Evolutionary conservation across 2,797 vertebrate species (phyloP).

Genomic region (Triplophysa bombifrons): DNA sequence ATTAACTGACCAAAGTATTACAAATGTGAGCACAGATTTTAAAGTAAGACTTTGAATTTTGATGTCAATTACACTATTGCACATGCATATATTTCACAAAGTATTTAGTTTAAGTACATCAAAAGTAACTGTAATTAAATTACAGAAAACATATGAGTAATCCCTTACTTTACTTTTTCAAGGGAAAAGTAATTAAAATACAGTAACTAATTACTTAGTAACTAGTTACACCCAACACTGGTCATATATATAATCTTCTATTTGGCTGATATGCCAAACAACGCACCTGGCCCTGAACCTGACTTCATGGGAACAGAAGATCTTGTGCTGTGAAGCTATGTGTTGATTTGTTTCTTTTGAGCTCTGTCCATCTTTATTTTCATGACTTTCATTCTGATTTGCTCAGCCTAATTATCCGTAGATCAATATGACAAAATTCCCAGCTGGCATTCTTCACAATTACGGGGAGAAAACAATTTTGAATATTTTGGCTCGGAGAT

Average conservation of each 20-base stretch:
- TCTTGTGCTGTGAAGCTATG: background rate
- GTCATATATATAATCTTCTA: conserved; percentile 41
- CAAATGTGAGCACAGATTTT: too few species aligned
- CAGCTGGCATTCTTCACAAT: conserved; percentile 33
- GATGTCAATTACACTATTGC: too few species aligned
- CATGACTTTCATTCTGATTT: conserved; percentile 28
- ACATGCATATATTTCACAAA: too few species aligned
- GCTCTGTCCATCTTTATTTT: background rate
- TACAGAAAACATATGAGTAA: too few species aligned
- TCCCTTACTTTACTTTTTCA: too few species aligned
- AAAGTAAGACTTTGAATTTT: too few species aligned
- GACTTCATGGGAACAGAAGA: conserved; percentile 41
- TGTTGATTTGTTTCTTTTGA: conserved; percentile 5
- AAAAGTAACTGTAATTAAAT: too few species aligned
- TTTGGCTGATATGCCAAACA: conserved; percentile 41
- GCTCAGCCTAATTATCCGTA: conserved; percentile 35
- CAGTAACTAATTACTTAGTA: too few species aligned
- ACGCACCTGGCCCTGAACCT: conserved; percentile 37
- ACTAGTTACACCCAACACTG: too few species aligned
- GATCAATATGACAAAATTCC: conserved; percentile 12
- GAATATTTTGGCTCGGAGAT: conserved; percentile 33
- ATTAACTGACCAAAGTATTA: too few species aligned
- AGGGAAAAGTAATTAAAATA: too few species aligned
- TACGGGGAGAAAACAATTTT: conserved; percentile 20
- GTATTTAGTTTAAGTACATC: too few species aligned